Evolutionary conservation across 2,888 invertebrate genomes (phyloP), one percentile per base, ranked within the genome.

Genomic region (Celastrina argiolus): DNA sequence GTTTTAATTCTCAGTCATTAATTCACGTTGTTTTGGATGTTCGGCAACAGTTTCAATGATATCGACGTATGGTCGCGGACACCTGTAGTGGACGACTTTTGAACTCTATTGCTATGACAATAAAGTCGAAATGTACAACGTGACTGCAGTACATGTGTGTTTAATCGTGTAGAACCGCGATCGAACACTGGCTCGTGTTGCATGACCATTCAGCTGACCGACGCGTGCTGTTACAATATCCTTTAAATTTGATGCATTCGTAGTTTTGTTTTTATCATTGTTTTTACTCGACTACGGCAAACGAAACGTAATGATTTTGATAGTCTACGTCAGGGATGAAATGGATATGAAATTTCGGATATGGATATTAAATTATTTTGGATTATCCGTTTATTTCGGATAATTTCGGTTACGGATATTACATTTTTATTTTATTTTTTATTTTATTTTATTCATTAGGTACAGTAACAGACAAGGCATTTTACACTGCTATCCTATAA

Each of bases 191-290:
- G 51, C 58, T 59, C 28, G 31, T 58, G 34, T 34, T 59, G 58
- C 58, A 58, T 58, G 28, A 58, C 2, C 58, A 34, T 34, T 58
- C 34, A 31, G 58, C 59, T 34, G 34, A 39, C 22, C 6, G 14
- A 14, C 59, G 59, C 34, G 18, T 34, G 34, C 18, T 61, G 34
- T 36, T 39, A 61, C 61, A 61, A 61, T 61, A 61, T 61, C 61
- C 61, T 39, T 61, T 39, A 61, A 18, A 14, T 22, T 12, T 39
- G 34, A 39, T 22, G 22, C 14, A 51, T 51, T 51, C 2, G 51
- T 58, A 26, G 56, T 31, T 58, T n/a, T 31, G n/a, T 56, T 31
- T 56, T 58, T 58, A 8, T n/a, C 12, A 31, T 31, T 2, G 16
- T 31, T 58, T 58, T 31, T n/a, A n/a, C n/a, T n/a, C n/a, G n/a